Evolutionary conservation across 2,888 invertebrate genomes (phyloP), one percentile per base, ranked within the genome.

Genomic region (Iphiclides podalirius): DNA sequence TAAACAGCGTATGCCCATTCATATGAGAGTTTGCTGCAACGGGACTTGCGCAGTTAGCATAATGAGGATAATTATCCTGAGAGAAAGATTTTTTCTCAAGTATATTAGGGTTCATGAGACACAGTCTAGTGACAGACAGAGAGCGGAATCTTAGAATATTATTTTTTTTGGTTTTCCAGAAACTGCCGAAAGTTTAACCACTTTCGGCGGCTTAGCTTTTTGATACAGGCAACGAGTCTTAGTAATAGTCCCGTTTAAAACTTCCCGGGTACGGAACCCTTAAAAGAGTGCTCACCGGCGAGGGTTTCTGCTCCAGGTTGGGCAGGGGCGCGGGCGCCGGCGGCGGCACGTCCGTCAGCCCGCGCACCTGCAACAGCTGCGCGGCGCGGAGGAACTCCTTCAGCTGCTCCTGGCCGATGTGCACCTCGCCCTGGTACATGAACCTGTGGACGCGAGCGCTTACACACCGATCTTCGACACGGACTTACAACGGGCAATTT

Each of bases 351-450:
- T 96, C 96, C 54, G 95, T 95, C 61, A 96, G 85, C 11, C 96
- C 96, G 63, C 96, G 91, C 13, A 96, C 94, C 89, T 96, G 95
- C 65, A 96, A 90, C 88, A 95, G 91, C 83, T 96, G 95, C 34
- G 96, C 96, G 56, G 96, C 96, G 81, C 94, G 93, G 60, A 96
- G 89, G 79, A 96, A 96, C 76, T 95, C 95, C 58, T 94, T 93
- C 64, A 96, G 88, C 75, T 95, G 95, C 67, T 96, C 95, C 77
- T 96, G 95, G 15, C 95, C 95, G 63, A 96, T 95, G 79, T 96
- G 94, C 23, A 96, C 96, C 81, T 96, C 96, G 54, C 96, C 96
- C 80, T 96, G 95, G 81, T 96, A 96, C 95, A 96, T 96, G 89
- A 96, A 96, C 82, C 94, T 94, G 71, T 9, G 9, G 31, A n/a